These are phyloP conservation scores for Dynastes maya DNA, from an alignment of 2,888 invertebrate genomes.

Conservation along the genomic window DNA sequence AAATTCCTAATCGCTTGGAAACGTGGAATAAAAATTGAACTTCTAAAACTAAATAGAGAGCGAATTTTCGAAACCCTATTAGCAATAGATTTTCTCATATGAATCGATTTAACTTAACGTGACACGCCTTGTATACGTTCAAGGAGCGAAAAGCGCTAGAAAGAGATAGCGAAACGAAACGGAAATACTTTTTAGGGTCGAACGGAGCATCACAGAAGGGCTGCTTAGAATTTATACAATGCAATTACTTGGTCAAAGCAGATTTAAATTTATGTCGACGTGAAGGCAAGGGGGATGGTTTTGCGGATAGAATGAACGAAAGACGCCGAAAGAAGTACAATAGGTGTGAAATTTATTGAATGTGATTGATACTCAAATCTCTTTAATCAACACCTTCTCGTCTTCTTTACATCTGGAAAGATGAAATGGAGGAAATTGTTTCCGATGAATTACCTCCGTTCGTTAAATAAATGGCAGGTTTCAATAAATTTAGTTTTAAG, in stretches of 20 bases:
- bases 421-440: conserved; percentile 27
- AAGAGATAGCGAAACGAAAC: conserved; percentile 1
- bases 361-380: conserved; percentile 49
- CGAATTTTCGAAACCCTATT: background rate
- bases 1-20: background rate
- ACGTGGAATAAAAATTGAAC: background rate
- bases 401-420: conserved; percentile 18
- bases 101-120: background rate
- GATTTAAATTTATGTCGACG: conserved; percentile 53
- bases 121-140: conserved; percentile 20
- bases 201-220: conserved; percentile 51
- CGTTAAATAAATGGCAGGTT: conserved; percentile 19
- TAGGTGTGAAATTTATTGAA: conserved; percentile 50
- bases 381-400: conserved; percentile 41
- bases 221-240: conserved; percentile 64
- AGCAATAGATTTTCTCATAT: background rate
- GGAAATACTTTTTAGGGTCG: conserved; percentile 43
- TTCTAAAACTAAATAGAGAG: background rate
- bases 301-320: conserved; percentile 34
- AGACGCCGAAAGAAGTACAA: conserved; percentile 40
- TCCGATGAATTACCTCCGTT: conserved; percentile 2
- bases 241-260: conserved; percentile 61
- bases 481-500: background rate
- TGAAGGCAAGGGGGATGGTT: conserved; percentile 29
- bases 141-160: background rate